Evolutionary conservation across 2,888 invertebrate genomes (phyloP), one percentile per base, ranked within the genome.

Genomic region (Aspidiotus rigidus): DNA sequence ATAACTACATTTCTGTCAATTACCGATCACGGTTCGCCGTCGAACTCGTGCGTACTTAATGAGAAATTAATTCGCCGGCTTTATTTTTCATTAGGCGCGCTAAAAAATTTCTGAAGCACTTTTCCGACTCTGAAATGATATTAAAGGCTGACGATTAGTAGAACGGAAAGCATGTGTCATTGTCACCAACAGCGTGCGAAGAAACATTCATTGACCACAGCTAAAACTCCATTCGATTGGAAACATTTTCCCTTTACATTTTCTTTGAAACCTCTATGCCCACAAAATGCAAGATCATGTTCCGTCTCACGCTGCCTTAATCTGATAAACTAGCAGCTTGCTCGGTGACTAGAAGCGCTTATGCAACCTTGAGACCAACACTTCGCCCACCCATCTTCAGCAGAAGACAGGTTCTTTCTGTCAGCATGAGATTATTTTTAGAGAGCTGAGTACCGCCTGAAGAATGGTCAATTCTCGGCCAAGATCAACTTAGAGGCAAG

Each of bases 1-100:
- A n/a, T 49, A 13, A 13, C 28, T n/a, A 49, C 49, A n/a, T 13
- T 49, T n/a, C 49, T 49, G 49, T n/a, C 49, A 49, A 49, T 49
- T 13, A 49, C 49, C 49, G 49, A 49, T 49, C 49, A 49, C 49
- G 49, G 28, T 28, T 49, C 49, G 49, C n/a, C 49, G 49, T 49
- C 49, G 28, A 28, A 28, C 28, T 28, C 28, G 28, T 28, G 1
- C 28, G 49, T 49, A 49, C 11, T 49, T 49, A 49, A 49, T 49
- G 49, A 49, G 49, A 49, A 49, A 49, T 49, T 49, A 49, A 49
- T 49, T 49, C 49, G 6, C 6, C 49, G 49, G 49, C 10, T n/a
- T 49, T 13, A 49, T 49, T 49, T 49, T 49, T 49, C n/a, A 49
- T n/a, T 28, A 28, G 49, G 49, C 49, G 49, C n/a, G 49, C 28